These are phyloP conservation scores for Hormiphora californensis DNA, from an alignment of 37 sponge, comb jelly and placozoan species.

Conservation along the genomic window DNA sequence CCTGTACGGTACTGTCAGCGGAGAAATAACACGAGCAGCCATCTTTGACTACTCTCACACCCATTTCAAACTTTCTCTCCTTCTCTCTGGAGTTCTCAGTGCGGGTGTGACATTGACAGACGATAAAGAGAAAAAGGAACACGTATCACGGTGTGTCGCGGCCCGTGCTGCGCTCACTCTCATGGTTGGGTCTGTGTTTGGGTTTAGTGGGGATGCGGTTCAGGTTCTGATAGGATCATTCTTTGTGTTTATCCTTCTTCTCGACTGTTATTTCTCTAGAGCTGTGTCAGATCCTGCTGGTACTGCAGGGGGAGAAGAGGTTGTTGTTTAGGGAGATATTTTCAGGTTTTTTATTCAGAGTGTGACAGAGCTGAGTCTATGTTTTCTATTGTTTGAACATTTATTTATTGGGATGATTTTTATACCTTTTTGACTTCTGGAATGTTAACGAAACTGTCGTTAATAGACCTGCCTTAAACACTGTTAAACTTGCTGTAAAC, in stretches of 20 bases:
- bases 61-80: neutral
- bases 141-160: neutral
- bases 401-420: no score
- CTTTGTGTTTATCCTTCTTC: neutral
- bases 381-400: no score
- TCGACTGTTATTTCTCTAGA: neutral
- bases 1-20: constrained; percentile 12
- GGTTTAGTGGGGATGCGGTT: neutral
- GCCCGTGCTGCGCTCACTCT: neutral
- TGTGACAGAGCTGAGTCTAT: no score
- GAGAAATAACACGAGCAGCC: constrained; percentile 1
- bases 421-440: no score
- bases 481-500: no score
- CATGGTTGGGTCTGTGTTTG: neutral
- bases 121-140: neutral
- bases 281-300: neutral
- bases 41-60: constrained; percentile 5
- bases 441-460: no score
- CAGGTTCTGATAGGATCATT: neutral
- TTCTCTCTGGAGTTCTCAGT: neutral
- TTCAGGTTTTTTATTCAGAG: no score
- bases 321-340: no score
- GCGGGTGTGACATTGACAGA: neutral
- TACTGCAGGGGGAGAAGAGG: neutral
- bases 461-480: no score